Evolutionary conservation across 2,888 invertebrate genomes (phyloP), one percentile per base, ranked within the genome.

Genomic region (Orthosia cruda): DNA sequence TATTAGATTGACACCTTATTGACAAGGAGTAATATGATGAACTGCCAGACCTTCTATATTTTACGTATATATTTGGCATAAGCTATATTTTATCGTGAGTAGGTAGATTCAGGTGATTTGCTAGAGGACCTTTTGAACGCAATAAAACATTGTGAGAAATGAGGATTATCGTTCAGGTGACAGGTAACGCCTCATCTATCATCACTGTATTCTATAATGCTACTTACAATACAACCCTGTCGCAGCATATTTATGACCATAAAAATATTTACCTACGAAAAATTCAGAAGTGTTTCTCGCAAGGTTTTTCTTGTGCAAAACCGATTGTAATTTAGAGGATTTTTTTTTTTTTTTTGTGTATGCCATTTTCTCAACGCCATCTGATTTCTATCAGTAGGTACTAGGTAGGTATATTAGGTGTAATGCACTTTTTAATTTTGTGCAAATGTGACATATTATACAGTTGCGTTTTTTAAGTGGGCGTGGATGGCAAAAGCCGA

Each of bases 21-120:
- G 72, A 72, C 57, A 63, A 32, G 57, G 50, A 18, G 62, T 47
- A 72, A 71, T 58, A 63, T 40, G 57, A 79, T 23, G n/a, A 52
- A 62, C 15, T 47, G 50, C 16, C 20, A 45, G n/a, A 23, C 52
- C 57, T 32, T 5, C n/a, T 16, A 58, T 63, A 72, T 72, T 79
- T 80, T 50, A 71, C 47, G 9, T 40, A 63, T n/a, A 12, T 52
- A 15, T 18, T 13, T 23, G 7, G 13, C 1, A 26, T 7, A 47
- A 20, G 57, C n/a, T 58, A 71, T 76, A 69, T 71, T 62, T 71
- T 50, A 45, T 32, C 20, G n/a, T 50, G 16, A 16, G 20, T 63
- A n/a, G 4, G 5, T 23, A 7, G 12, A 52, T 3, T 32, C 16
- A 32, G 47, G 16, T 71, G 62, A 80, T 71, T 50, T 79, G 62